Base-by-base conservation (phyloP, 2,113 vertebrate genomes). In the Lycocorax pyrrhopterus region DNA sequence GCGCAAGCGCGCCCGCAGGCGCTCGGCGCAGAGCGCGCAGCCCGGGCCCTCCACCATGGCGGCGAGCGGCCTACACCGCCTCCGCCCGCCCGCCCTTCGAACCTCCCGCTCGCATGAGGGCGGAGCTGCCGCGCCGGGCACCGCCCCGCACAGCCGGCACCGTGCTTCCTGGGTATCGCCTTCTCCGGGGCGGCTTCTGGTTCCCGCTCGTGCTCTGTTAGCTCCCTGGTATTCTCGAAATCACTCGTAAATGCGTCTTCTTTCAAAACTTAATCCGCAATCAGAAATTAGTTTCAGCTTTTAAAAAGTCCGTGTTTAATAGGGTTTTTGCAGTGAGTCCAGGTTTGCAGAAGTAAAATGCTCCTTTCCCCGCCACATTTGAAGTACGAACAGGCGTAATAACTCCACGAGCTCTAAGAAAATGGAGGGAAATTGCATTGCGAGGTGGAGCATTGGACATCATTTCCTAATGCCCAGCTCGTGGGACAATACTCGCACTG, bases 41-140 rank as follows among this genome's bases (percentile, higher is more conserved):
- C 99, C 98, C 2, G 99, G 99, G 13, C 99, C 99, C 81, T 99
- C 99, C 69, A 99, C 99, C 99, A 99, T 99, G 41, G 27, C 77
- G 9, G 44, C 51, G 0, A 1, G 6, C 8, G 6, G n/a, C 29
- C 23, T 30, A 5, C 7, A 5, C 52, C 30, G 12, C 30, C 14
- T 6, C 81, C 33, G n/a, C 67, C 18, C 33, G n/a, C 35, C 18
- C 12, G 9, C 66, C 29, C 3, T 84, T 93, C 83, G 41, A 91
- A 67, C 27, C 25, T 44, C 41, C 77, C 82, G 83, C 78, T 22
- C 37, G 23, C 41, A 22, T 1, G 27, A 32, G 63, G 77, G 76
- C 41, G 75, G 67, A 0, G 37, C 77, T 32, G 37, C 44, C 12
- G 44, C 25, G 10, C 4, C 30, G 6, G 6, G 12, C 7, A 0